Percentiles rank a stretch among this genome's conserved stretches.
These are phyloP conservation scores for Bradypodion ventrale DNA, from an alignment of 2,797 vertebrate genomes.

Conservation along the genomic window DNA sequence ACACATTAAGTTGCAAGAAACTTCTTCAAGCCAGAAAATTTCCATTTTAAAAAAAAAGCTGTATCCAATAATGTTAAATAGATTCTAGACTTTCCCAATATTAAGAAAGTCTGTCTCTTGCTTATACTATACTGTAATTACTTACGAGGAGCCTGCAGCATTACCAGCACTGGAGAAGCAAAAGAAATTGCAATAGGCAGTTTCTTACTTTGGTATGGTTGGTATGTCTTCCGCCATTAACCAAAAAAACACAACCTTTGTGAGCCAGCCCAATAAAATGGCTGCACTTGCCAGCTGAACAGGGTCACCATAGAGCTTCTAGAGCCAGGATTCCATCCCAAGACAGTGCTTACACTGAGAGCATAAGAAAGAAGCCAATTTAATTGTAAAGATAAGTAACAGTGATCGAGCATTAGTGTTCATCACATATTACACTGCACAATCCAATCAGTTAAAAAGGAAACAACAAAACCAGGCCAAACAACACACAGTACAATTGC, in stretches of 20 bases:
- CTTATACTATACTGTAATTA: slow-evolving; percentile 6
- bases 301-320: slow-evolving; percentile 36
- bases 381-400: slow-evolving; percentile 42
- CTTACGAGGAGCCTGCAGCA: slow-evolving; percentile 12
- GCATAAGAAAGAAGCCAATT: slow-evolving; percentile 36
- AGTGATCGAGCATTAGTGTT: slow-evolving; percentile 41
- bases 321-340: not conserved
- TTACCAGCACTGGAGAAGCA: slow-evolving; percentile 33
- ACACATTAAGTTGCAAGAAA: not conserved
- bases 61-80: not conserved
- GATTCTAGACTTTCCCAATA: slow-evolving; percentile 35
- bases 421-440: slow-evolving; percentile 26
- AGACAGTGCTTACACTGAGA: slow-evolving; percentile 44
- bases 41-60: not conserved
- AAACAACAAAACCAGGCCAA: not conserved
- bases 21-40: slow-evolving; percentile 12
- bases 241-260: slow-evolving; percentile 31
- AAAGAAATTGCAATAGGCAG: slow-evolving; percentile 26
- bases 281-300: slow-evolving; percentile 23
- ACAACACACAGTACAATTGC: not conserved
- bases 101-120: not conserved
- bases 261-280: slow-evolving; percentile 37
- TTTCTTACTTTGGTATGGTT: slow-evolving; percentile 41
- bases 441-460: slow-evolving; percentile 15
- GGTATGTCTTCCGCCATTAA: slow-evolving; percentile 30